Base-by-base conservation (phyloP, 2,888 invertebrate species). In the Coelinius sp. region DNA sequence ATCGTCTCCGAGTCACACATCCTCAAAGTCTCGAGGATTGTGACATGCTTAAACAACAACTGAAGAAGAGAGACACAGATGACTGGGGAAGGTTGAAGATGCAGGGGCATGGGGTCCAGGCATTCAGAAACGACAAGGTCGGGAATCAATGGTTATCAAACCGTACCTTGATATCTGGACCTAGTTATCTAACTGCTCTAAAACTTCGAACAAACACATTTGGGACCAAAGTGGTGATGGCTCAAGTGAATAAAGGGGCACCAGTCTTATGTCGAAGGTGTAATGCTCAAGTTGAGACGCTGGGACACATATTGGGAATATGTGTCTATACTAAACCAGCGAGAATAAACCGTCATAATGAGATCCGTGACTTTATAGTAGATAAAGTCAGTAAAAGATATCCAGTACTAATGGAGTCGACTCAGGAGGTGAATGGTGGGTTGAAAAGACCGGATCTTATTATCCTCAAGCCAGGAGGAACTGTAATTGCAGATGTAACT, bases 361-460 rank as follows among this genome's bases (percentile, higher is more conserved):
- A 73, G 3, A 73, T 78, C 10, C 22, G 27, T 0, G 35, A 31
- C 0, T 41, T 76, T 0, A 8, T 74, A 8, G 67, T 38, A 2
- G 70, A 65, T 0, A 66, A 27, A 20, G 38, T 44, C 0, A 5
- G 52, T 0, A 14, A 5, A 2, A 38, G 17, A 6, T 8, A 35
- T 1, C 35, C 27, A 2, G 70, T 70, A 0, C 35, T 62, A 1
- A 20, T 38, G 5, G 75, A 75, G 22, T 64, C 73, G 6, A 66
- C 69, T 2, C 41, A 73, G 1, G 41, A 20, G 2, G 63, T 65
- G 0, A 27, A 10, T 0, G 77, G 75, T 8, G 80, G 76, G 70
- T 73, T 76, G 49, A 81, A 81, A 59, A 80, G 81, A 81, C 83
- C 80, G 0, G 83, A 82, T 77, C 78, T 84, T 73, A 78, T 83